Conservation (phyloP, 1,140 invertebrate genomes). For the Pseudoatta argentina region DNA sequence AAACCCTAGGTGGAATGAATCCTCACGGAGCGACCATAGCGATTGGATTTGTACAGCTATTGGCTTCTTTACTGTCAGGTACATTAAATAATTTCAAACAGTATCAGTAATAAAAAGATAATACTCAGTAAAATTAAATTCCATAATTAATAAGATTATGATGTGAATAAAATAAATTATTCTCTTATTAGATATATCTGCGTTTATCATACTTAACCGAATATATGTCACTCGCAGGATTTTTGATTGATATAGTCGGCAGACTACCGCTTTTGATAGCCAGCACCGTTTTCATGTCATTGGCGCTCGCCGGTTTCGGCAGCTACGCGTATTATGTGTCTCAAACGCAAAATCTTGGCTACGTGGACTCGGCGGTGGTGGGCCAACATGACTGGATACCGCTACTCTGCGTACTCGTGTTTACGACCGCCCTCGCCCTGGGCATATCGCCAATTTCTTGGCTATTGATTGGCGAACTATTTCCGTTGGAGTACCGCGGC, state of each 20-base stretch:
- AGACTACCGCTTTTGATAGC: conserved; percentile 92
- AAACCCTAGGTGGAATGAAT: conserved; percentile 92
- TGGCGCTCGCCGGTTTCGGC: conserved; percentile 92
- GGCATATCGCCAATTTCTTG: conserved; percentile 96
- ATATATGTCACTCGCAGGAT: conserved; percentile 80
- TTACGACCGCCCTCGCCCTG: conserved; percentile 94
- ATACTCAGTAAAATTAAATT: not conserved
- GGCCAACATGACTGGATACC: conserved; percentile 92
- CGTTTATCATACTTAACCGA: not conserved
- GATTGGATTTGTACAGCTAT: conserved; percentile 91
- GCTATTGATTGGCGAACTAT: conserved; percentile 95
- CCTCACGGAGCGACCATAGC: conserved; percentile 94
- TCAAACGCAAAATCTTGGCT: conserved; percentile 86
- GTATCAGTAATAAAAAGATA: not conserved
- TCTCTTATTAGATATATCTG: not conserved
- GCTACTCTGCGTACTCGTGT: conserved; percentile 92
- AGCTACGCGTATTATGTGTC: conserved; percentile 91
- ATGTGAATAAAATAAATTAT: not conserved
- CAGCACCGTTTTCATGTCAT: conserved; percentile 93
- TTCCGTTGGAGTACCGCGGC: conserved; percentile 94
- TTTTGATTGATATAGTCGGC: conserved; percentile 93
- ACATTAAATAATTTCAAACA: not conserved
- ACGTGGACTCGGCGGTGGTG: conserved; percentile 82
- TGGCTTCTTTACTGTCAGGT: conserved; percentile 92
- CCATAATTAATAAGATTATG: not conserved